Base-by-base conservation (phyloP, 2,888 invertebrate species). In the Campoletis raptor region DNA sequence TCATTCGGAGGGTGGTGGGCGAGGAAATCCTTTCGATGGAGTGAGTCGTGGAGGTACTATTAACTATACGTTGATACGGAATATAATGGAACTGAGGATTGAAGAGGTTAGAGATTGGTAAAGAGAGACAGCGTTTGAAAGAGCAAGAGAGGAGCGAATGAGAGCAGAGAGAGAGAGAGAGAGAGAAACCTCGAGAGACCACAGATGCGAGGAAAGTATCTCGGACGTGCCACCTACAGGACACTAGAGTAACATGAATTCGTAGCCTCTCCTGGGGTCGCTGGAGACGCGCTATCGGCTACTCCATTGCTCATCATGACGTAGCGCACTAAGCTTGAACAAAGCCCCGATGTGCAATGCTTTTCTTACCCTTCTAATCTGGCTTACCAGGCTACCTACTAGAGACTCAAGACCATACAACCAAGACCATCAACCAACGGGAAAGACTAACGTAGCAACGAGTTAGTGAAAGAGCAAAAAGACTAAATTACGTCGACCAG, bases 361-460 rank as follows among this genome's bases (percentile, higher is more conserved):
- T 91, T 92, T 92, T 93, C 92, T 93, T 92, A 91, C 89, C 87
- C 90, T 89, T 89, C 91, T 93, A 93, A 93, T 92, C 92, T 92
- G 89, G 90, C 91, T 92, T 91, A 90, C 82, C 52, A 79, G 78
- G 83, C 74, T 70, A 70, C 82, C 54, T 78, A 76, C 40, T 72
- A 69, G 70, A 72, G 81, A 61, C 61, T 61, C 61, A 61, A 61
- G 61, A 61, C 61, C 61, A 61, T 61, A 61, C 61, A 72, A 85
- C 74, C 73, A 30, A 69, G 82, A 67, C 66, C 67, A 66, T 30
- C 45, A 61, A 73, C 64, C 36, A 64, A 70, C 24, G 52, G 52
- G 45, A 52, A 45, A 83, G 64, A 79, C 61, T 64, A 70, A 82
- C 61, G 21, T 42, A 79, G 73, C 73, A 74, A 82, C 73, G 83